A percentile compares a stretch with the other conserved stretches of the same genome.
phyloP scores from a whole-genome alignment of 2,797 vertebrate species.

The Eleutherodactylus coqui region DNA sequence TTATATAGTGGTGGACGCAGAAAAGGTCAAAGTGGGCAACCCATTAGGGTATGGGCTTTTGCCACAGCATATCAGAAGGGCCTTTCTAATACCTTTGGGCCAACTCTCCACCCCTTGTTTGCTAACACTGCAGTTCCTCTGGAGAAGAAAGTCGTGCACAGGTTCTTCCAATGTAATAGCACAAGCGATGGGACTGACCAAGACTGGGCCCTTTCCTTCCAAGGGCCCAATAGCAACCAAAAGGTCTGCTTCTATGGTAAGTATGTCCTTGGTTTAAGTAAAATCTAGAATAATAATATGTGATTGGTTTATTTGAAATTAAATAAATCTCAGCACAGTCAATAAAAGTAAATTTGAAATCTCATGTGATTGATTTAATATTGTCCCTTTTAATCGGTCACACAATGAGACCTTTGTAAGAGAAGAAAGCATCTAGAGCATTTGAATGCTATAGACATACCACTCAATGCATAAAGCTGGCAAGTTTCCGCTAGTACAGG shows the following conservation, averaged over 20 bases:
- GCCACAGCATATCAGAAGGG: neutral
- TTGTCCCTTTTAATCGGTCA: constrained; percentile 5
- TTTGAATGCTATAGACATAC: constrained; percentile 24
- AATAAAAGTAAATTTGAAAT: constrained; percentile 16
- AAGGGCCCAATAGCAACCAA: neutral
- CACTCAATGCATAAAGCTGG: constrained; percentile 21
- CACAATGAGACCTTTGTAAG: constrained; percentile 4
- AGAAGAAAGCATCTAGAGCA: neutral
- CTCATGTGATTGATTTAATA: neutral
- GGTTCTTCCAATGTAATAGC: neutral
- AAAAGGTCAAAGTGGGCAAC: neutral
- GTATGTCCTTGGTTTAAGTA: neutral
- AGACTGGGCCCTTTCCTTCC: no score
- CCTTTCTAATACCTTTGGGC: neutral
- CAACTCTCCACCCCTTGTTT: neutral
- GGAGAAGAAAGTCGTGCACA: neutral
- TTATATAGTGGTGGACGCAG: neutral
- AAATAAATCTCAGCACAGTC: neutral
- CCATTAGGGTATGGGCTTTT: neutral
- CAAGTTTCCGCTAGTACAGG: constrained; percentile 32
- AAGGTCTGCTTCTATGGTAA: neutral
- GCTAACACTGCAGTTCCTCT: neutral
- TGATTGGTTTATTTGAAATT: constrained; percentile 2
- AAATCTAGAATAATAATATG: neutral
- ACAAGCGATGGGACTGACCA: neutral